Base-by-base conservation (phyloP, 2,113 vertebrate species). In the Corvus moneduloides region DNA sequence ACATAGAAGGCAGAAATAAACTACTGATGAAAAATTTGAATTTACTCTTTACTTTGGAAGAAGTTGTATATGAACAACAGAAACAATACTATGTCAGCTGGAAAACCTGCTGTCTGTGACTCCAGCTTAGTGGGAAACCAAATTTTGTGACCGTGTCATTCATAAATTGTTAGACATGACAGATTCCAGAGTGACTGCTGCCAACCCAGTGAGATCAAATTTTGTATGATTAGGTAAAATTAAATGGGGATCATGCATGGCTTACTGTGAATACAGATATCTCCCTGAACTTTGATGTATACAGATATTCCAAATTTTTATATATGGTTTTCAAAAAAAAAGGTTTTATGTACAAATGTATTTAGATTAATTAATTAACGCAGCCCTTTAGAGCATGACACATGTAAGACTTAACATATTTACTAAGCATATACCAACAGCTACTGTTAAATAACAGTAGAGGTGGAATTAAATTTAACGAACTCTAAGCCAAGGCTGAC, bases 1-100 rank as follows among this genome's bases (percentile, higher is more conserved):
- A 71, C 22, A 61, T 15, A 48, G 24, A 58, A 71, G 35, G 26
- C 16, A 81, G 24, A 94, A 90, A 90, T 18, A 9, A 10, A 49
- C 43, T 91, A 33, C 13, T 44, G 46, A 94, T 66, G 56, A 85
- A 67, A 71, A 55, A 30, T 8, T 51, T 86, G 46, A 52, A 84
- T 86, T 89, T 86, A 71, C n/a, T 94, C 26, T 92, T 84, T 92
- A 12, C 28, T 94, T 89, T 79, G 46, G 20, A 80, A 93, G 33
- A 35, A 94, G 10, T 26, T 51, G 64, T 24, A 55, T 63, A 74
- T 55, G 46, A 94, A 58, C 46, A 72, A 66, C 54, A 64, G 12
- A 19, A 76, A 88, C 84, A 96, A 59, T 79, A 28, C 28, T 82
- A 41, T 69, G 17, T 7, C 32, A 80, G 2, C 9, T 89, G 66